Evolutionary conservation across 2,113 vertebrate species (phyloP).

Genomic region (Eulacestoma nigropectus): DNA sequence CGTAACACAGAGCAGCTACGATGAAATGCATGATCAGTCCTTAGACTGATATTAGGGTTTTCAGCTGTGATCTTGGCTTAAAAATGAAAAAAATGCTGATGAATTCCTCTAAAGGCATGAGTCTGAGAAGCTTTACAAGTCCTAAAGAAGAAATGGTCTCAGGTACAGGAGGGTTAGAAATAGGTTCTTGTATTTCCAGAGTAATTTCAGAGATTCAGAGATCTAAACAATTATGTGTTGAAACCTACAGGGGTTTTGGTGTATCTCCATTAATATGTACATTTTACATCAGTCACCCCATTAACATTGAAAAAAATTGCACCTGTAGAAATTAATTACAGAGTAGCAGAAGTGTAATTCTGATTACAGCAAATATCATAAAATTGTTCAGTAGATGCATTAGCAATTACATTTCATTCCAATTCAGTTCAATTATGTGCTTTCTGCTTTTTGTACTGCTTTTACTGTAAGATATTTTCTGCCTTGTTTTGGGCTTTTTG

Average conservation of each 20-base stretch:
- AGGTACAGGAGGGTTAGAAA: not conserved
- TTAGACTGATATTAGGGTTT: not conserved
- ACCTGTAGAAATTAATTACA: not conserved
- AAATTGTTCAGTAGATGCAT: not conserved
- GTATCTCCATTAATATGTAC: fast-evolving
- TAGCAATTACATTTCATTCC: not conserved
- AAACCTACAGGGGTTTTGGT: not conserved
- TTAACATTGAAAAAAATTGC: not conserved
- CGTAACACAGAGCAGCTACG: not conserved
- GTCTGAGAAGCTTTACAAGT: not conserved
- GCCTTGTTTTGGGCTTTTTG: not conserved
- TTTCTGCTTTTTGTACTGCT: not conserved
- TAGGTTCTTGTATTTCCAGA: not conserved
- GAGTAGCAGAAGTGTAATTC: not conserved
- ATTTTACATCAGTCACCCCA: not conserved
- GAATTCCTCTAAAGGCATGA: not conserved
- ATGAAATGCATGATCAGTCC: not conserved
- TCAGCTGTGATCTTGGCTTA: not conserved
- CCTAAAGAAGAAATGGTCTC: not conserved
- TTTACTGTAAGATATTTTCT: not conserved
- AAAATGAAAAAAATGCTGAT: not conserved
- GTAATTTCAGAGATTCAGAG: not conserved
- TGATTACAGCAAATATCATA: not conserved
- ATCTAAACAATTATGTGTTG: not conserved
- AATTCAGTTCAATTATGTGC: not conserved